Evolutionary conservation across 2,888 invertebrate genomes (phyloP), one percentile per base, ranked within the genome.

Genomic region (Rhaphigaster nebulosa): DNA sequence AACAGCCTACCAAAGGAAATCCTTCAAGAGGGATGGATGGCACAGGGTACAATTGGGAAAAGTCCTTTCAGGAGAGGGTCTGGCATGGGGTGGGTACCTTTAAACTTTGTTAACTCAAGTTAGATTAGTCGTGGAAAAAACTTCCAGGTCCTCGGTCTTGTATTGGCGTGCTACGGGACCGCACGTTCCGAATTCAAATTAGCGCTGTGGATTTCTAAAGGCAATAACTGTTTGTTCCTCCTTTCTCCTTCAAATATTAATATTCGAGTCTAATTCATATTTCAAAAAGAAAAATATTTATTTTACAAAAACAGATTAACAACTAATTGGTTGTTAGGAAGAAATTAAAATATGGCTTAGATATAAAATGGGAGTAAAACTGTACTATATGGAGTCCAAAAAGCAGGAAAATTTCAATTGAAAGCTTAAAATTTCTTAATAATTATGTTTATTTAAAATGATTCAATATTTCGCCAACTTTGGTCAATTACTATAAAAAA

Each of bases 71-170:
- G 70, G 70, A 6, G 70, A n/a, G 29, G 18, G 65, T 29, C n/a
- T n/a, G 65, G n/a, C 15, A n/a, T 4, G n/a, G 60, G 60, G n/a
- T 6, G 18, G 38, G 20, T 38, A 20, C 70, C 38, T 76, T 38
- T 38, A 76, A 76, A 76, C 70, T 76, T 76, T 76, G 70, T 76
- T 76, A 76, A 23, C 70, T 76, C 70, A 38, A 76, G 70, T 76
- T 76, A 76, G 70, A 76, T 76, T 76, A 76, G 70, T 76, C 70
- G 70, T 20, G 34, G 70, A 76, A 76, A 76, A 76, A 76, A 76
- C 70, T 76, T 38, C 20, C 10, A 38, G 20, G 34, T 23, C 23
- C 20, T 18, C 34, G 34, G 20, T 38, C 34, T 76, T 76, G 70
- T 76, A 65, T 65, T 56, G 56, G 56, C 56, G 12, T n/a, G n/a